A percentile compares a stretch with the other conserved stretches of the same genome.
These are phyloP conservation scores for Saccopteryx bilineata DNA, from an alignment of 2,113 vertebrate genomes.

Conservation along the genomic window DNA sequence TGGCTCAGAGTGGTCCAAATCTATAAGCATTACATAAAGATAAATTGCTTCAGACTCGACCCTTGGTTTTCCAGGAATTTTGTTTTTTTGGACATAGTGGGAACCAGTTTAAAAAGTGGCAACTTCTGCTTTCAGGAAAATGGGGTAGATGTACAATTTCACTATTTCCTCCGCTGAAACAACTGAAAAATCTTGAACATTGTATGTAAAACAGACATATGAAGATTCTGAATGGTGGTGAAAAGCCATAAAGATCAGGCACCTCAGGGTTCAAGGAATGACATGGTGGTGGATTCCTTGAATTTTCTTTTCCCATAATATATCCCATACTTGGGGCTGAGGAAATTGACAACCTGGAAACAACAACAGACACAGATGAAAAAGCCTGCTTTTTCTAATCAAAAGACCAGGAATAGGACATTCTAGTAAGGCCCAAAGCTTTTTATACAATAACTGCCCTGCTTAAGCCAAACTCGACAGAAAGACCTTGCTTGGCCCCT, in stretches of 20 bases:
- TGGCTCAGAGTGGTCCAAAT: constrained; percentile 9
- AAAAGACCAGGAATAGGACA: background rate
- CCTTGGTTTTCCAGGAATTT: constrained; percentile 71
- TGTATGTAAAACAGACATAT: constrained; percentile 62
- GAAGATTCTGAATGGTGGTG: constrained; percentile 70
- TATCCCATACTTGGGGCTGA: constrained; percentile 13
- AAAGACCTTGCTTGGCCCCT: background rate
- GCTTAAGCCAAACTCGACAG: background rate
- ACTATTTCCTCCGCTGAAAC: constrained; percentile 50
- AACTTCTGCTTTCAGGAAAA: constrained; percentile 75
- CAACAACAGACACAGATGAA: background rate
- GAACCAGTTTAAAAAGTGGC: constrained; percentile 69
- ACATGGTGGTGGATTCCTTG: constrained; percentile 59
- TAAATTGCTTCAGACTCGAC: constrained; percentile 49
- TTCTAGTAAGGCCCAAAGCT: constrained; percentile 7
- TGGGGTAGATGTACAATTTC: constrained; percentile 69
- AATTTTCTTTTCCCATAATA: constrained; percentile 65
- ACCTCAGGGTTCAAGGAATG: constrained; percentile 62
- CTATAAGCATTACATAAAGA: constrained; percentile 54
- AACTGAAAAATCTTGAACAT: constrained; percentile 68
- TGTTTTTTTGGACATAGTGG: constrained; percentile 59
- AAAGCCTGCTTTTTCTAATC: background rate
- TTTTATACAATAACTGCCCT: background rate
- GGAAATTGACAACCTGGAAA: constrained; percentile 50
- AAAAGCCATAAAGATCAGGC: constrained; percentile 72